These are phyloP conservation scores for Epinephelus awoara DNA, from an alignment of 2,797 vertebrate genomes.

Conservation along the genomic window DNA sequence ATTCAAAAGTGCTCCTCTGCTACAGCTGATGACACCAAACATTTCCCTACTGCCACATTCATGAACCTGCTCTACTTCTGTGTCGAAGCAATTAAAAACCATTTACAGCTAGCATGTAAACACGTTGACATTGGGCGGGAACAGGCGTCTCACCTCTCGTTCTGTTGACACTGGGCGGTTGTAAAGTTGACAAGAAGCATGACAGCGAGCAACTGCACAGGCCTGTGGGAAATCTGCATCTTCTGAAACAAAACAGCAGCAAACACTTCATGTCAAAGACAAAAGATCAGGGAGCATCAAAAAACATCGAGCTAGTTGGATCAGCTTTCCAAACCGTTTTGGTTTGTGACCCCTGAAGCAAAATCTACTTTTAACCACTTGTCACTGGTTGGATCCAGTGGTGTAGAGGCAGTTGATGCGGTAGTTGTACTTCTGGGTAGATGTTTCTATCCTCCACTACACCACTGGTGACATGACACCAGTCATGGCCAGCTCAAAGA, in stretches of 20 bases:
- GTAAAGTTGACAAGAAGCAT: conserved; percentile 73
- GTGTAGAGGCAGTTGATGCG: too few species aligned
- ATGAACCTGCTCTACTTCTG: not conserved
- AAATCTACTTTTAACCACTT: too few species aligned
- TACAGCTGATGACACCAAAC: not conserved
- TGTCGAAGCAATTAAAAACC: not conserved
- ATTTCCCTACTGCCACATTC: not conserved
- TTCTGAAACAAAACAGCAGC: conserved; percentile 34
- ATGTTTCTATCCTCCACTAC: too few species aligned
- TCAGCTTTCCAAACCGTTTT: too few species aligned
- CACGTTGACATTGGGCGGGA: not conserved
- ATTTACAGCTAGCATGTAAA: not conserved
- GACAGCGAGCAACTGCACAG: conserved; percentile 66
- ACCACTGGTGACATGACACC: too few species aligned
- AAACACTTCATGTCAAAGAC: not conserved
- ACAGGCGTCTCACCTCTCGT: conserved; percentile 67
- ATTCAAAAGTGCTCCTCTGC: not conserved
- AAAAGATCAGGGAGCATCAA: too few species aligned
- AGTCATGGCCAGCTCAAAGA: too few species aligned
- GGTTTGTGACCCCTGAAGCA: too few species aligned
- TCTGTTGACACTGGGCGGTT: conserved; percentile 71
- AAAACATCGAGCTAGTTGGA: too few species aligned
- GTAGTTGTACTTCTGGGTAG: too few species aligned
- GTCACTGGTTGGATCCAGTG: too few species aligned
- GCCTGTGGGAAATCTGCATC: conserved; percentile 64